Percentiles rank a stretch among this genome's conserved stretches.
Conservation (phyloP, 2,797 vertebrate genomes). For the Pantherophis alleghaniensis region DNA sequence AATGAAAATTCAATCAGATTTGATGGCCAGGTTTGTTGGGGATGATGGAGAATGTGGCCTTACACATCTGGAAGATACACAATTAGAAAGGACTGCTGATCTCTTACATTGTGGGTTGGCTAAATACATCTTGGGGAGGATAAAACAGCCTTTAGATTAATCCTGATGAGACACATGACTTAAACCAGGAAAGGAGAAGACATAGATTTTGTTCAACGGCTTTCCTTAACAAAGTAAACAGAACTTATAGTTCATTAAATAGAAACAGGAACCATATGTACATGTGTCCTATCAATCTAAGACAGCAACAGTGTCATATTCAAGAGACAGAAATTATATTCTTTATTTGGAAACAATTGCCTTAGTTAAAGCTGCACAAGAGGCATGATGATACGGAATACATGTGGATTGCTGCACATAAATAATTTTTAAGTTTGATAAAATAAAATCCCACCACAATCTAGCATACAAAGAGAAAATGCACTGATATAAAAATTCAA, state of each 20-base stretch:
- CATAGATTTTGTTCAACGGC: neutral
- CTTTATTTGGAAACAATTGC: constrained; percentile 22
- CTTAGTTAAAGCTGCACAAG: constrained; percentile 13
- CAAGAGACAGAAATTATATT: constrained; percentile 5
- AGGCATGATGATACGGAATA: constrained; percentile 14
- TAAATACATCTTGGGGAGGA: neutral
- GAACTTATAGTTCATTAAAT: neutral
- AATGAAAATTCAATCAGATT: neutral
- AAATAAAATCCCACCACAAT: neutral
- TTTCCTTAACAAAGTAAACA: neutral
- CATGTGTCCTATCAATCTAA: neutral
- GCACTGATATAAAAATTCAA: neutral
- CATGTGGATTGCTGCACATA: neutral
- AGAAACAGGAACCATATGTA: neutral
- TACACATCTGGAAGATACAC: neutral
- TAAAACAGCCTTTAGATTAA: neutral
- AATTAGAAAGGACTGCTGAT: neutral
- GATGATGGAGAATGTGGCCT: neutral
- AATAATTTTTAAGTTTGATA: constrained; percentile 11
- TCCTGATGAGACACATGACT: neutral
- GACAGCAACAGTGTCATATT: neutral
- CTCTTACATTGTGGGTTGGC: neutral
- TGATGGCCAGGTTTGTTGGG: neutral
- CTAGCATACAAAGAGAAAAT: constrained; percentile 7
- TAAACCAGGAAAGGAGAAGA: neutral